phyloP scores from a whole-genome alignment of 1,140 invertebrate species.

The Bicyclus anynana region DNA sequence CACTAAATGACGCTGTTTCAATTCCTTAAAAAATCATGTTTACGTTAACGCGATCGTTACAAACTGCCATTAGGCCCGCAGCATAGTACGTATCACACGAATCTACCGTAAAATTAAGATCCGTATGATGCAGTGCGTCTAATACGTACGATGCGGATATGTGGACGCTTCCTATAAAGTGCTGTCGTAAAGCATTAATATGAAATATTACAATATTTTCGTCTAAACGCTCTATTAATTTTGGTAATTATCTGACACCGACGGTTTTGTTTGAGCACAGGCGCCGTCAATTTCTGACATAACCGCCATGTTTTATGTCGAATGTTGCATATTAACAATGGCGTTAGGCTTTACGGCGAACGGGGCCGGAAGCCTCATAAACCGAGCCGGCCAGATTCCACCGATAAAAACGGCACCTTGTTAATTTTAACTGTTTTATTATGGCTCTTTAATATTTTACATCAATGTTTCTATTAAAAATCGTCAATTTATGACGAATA shows the following conservation, averaged over 20 bases:
- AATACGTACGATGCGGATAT: too few relatives aligned
- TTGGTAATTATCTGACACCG: conserved; percentile 20
- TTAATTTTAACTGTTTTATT: conserved; percentile 70
- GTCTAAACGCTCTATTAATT: conserved; percentile 18
- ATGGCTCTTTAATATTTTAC: conserved; percentile 56
- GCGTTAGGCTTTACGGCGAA: conserved; percentile 47
- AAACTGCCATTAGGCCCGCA: too few relatives aligned
- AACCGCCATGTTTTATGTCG: conserved; percentile 47
- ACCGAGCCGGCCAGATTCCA: conserved; percentile 52
- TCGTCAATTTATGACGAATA: conserved; percentile 29
- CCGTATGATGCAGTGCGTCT: too few relatives aligned
- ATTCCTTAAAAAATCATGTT: too few relatives aligned
- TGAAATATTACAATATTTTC: conserved; percentile 16
- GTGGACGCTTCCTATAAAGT: background rate
- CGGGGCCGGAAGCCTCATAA: conserved; percentile 62
- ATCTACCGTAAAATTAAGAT: too few relatives aligned
- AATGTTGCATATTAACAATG: conserved; percentile 54
- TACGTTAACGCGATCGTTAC: too few relatives aligned
- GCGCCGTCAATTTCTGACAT: conserved; percentile 38
- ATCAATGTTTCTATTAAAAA: conserved; percentile 31
- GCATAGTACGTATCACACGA: too few relatives aligned
- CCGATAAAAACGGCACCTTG: conserved; percentile 68
- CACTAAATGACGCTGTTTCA: too few relatives aligned
- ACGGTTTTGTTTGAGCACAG: conserved; percentile 23
- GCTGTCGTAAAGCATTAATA: background rate